These are phyloP conservation scores for Myathropa florea DNA, from an alignment of 2,888 invertebrate species.

Conservation along the genomic window DNA sequence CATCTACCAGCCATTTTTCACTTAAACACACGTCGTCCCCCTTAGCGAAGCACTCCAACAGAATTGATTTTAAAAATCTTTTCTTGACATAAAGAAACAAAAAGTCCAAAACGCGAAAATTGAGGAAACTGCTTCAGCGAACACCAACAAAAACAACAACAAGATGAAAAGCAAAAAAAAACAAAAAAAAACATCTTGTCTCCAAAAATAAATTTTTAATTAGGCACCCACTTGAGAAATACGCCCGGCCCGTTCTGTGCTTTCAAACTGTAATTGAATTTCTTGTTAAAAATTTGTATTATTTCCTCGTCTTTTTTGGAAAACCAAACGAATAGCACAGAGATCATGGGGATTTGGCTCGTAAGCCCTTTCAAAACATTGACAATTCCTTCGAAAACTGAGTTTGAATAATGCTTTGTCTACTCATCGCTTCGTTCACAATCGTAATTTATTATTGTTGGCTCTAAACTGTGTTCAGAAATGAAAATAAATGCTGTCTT, in stretches of 20 bases:
- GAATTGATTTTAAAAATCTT: slow-evolving; percentile 42
- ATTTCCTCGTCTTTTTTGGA: slow-evolving; percentile 8
- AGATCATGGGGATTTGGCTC: neutral
- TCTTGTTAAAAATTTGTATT: slow-evolving; percentile 40
- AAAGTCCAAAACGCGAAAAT: slow-evolving; percentile 30
- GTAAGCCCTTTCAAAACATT: neutral
- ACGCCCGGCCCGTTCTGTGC: slow-evolving; percentile 23
- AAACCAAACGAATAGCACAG: neutral
- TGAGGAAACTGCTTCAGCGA: slow-evolving; percentile 40
- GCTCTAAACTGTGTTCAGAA: slow-evolving; percentile 5
- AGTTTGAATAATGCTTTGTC: neutral
- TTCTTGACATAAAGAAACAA: slow-evolving; percentile 7
- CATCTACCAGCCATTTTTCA: neutral
- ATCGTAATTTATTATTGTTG: slow-evolving; percentile 24
- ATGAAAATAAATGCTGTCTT: neutral
- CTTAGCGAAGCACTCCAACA: neutral
- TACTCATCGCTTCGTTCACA: neutral
- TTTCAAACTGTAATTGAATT: slow-evolving; percentile 64
- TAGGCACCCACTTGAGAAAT: slow-evolving; percentile 66
- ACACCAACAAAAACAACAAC: slow-evolving; percentile 7
- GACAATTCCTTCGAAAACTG: neutral
- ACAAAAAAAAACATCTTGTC: slow-evolving; percentile 41
- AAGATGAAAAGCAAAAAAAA: slow-evolving; percentile 17
- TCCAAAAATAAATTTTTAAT: slow-evolving; percentile 71
- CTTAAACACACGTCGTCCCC: neutral